Conservation (phyloP, 2,888 invertebrate genomes). For the Lithodes maja region DNA sequence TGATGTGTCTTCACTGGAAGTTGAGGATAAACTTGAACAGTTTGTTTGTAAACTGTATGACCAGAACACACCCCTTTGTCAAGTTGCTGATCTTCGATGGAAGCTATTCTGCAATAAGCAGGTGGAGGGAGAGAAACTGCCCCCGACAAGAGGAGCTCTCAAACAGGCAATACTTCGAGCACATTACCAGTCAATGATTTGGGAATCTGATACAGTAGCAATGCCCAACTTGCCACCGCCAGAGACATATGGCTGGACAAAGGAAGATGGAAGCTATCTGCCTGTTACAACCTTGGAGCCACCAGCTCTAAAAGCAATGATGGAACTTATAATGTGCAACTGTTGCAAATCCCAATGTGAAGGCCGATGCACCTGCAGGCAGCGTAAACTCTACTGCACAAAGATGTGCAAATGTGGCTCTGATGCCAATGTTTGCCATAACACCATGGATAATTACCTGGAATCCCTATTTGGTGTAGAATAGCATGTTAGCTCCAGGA, state of each 20-base stretch:
- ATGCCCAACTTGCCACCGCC: not conserved
- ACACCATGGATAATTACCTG: not conserved
- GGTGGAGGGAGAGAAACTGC: too few relatives aligned
- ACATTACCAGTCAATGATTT: slow-evolving; percentile 7
- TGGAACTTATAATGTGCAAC: too few relatives aligned
- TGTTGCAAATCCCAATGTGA: not conserved
- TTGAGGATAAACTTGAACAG: too few relatives aligned
- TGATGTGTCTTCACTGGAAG: too few relatives aligned
- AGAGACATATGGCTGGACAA: not conserved
- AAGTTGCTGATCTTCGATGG: slow-evolving; percentile 1
- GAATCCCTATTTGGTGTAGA: too few relatives aligned
- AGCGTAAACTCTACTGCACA: not conserved
- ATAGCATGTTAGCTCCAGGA: too few relatives aligned
- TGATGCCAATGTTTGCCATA: not conserved
- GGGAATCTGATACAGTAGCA: slow-evolving; percentile 1
- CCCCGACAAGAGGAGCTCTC: too few relatives aligned
- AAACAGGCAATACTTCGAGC: not conserved
- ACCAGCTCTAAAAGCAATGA: slow-evolving; percentile 3
- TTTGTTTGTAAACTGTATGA: too few relatives aligned
- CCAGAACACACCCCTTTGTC: not conserved
- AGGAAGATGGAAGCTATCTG: not conserved
- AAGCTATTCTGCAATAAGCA: slow-evolving; percentile 9
- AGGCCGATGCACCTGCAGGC: not conserved
- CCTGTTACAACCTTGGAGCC: not conserved
- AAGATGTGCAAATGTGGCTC: not conserved